Percentiles rank a stretch among this genome's conserved stretches.
These are phyloP conservation scores for Hydrocynus forskahlii DNA, from an alignment of 2,797 vertebrate genomes.

Conservation along the genomic window DNA sequence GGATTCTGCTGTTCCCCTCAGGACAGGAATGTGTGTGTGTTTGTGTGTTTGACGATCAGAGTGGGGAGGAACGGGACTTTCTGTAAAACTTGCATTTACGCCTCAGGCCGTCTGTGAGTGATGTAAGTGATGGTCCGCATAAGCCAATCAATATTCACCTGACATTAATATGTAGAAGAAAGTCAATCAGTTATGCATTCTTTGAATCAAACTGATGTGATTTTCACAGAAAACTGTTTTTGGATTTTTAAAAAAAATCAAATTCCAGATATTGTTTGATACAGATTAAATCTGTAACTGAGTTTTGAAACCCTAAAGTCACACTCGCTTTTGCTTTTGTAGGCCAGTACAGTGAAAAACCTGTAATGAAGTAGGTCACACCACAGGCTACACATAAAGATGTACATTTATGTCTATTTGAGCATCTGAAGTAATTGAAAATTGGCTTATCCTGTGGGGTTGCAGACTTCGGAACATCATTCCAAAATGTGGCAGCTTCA, in stretches of 20 bases:
- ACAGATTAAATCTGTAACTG: conserved; percentile 21
- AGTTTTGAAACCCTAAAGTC: background rate
- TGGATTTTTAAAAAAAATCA: conserved; percentile 5
- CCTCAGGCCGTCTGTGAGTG: conserved; percentile 23
- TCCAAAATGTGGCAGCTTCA: background rate
- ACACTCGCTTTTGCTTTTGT: background rate
- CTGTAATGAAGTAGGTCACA: background rate
- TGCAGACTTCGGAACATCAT: background rate
- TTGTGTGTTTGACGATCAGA: background rate
- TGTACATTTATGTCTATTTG: background rate
- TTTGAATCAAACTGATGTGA: too few species aligned
- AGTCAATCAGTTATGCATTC: too few species aligned
- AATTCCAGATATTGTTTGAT: conserved; percentile 8
- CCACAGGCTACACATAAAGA: background rate
- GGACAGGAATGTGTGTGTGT: conserved; percentile 25
- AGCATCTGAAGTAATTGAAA: background rate
- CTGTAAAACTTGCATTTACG: background rate
- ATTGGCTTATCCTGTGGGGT: background rate
- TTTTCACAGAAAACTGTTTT: background rate
- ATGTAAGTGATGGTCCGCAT: background rate
- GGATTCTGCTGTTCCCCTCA: conserved; percentile 36
- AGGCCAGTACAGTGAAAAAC: background rate
- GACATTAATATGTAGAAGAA: too few species aligned
- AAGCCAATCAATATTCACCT: background rate
- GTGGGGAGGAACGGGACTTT: background rate